A percentile compares a stretch with the other conserved stretches of the same genome.
phyloP scores from a whole-genome alignment of 2,113 vertebrate genomes.

The Hyperopisus bebe region DNA sequence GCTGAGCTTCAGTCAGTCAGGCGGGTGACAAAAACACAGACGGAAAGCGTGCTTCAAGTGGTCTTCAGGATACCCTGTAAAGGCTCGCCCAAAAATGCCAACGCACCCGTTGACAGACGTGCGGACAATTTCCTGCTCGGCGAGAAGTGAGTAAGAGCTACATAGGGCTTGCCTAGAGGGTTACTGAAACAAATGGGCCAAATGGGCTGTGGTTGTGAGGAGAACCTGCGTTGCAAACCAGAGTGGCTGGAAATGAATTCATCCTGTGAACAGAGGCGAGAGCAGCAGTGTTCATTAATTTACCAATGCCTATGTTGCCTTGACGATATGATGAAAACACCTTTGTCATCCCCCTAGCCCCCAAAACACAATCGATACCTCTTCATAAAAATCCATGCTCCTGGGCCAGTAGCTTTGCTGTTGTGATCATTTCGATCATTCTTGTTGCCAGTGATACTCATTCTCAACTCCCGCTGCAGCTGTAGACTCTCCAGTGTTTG shows the following conservation, averaged over 20 bases:
- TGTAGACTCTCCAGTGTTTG: neutral
- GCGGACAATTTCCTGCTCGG: neutral
- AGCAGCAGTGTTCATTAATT: neutral
- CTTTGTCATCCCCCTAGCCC: neutral
- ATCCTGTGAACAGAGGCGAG: neutral
- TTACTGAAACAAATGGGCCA: neutral
- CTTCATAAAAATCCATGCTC: neutral
- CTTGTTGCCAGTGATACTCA: neutral
- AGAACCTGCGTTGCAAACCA: neutral
- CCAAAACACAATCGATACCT: neutral
- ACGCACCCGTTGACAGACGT: neutral
- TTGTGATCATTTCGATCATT: neutral
- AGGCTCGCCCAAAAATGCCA: neutral
- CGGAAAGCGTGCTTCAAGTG: neutral
- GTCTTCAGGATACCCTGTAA: neutral
- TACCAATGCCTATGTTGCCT: neutral
- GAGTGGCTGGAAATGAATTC: neutral
- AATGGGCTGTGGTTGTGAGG: neutral
- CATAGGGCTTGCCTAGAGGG: neutral
- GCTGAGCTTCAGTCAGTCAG: neutral
- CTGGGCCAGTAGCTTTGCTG: neutral
- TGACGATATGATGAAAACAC: slow-evolving; percentile 9
- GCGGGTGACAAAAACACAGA: neutral
- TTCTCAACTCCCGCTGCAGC: neutral
- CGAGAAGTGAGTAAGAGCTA: neutral